phyloP scores from a whole-genome alignment of 2,888 invertebrate genomes.

The Volucella bombylans region DNA sequence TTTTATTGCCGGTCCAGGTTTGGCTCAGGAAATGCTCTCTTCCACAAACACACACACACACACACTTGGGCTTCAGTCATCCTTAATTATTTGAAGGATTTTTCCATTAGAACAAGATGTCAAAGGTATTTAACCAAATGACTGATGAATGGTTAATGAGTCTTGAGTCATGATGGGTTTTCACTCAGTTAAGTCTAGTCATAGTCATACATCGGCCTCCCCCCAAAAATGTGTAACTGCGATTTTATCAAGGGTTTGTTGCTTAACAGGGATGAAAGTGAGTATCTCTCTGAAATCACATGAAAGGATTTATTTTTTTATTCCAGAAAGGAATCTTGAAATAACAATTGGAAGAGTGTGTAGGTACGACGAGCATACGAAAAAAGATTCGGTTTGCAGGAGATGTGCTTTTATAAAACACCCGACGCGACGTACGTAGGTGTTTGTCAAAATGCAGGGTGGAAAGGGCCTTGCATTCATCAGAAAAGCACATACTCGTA shows the following conservation, averaged over 20 bases:
- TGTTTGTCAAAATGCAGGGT: background rate
- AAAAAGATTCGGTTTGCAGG: no score
- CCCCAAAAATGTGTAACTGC: background rate
- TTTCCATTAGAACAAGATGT: constrained; percentile 67
- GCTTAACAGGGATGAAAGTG: no score
- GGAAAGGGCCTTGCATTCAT: constrained; percentile 11
- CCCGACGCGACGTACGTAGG: no score
- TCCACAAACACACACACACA: background rate
- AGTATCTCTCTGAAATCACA: no score
- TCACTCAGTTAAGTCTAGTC: constrained; percentile 2
- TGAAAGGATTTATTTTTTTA: no score
- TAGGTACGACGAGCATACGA: no score
- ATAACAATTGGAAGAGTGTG: no score
- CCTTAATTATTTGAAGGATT: constrained; percentile 66
- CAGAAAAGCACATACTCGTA: constrained; percentile 9
- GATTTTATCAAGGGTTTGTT: background rate
- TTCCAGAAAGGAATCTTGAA: no score
- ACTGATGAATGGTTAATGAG: constrained; percentile 79
- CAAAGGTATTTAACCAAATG: constrained; percentile 79
- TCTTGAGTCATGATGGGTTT: constrained; percentile 69
- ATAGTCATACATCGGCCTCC: background rate
- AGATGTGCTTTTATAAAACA: no score
- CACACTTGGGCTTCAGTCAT: constrained; percentile 39
- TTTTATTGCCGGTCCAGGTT: constrained; percentile 25
- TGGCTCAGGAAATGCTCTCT: constrained; percentile 35